phyloP scores from a whole-genome alignment of 2,888 invertebrate genomes.

The Dicranocentrus wangi region DNA sequence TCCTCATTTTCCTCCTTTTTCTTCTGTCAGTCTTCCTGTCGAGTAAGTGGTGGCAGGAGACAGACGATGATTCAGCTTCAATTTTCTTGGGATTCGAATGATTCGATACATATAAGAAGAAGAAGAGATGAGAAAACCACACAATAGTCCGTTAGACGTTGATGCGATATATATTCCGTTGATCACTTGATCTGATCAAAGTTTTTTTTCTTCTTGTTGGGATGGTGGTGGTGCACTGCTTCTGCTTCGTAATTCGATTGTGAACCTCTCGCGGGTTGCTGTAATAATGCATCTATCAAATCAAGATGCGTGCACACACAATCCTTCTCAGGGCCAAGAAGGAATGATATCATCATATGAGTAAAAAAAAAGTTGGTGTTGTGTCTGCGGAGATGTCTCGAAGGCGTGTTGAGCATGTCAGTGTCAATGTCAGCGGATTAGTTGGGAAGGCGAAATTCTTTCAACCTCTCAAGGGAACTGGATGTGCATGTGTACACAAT shows the following conservation, averaged over 20 bases:
- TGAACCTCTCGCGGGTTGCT: not conserved
- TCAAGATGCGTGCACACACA: not conserved
- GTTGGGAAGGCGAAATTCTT: constrained; percentile 29
- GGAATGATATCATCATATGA: not conserved
- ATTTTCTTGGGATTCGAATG: not conserved
- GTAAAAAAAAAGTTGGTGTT: not conserved
- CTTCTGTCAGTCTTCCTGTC: too few relatives aligned
- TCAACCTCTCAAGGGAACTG: constrained; percentile 14
- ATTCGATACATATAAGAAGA: too few relatives aligned
- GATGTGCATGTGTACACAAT: not conserved
- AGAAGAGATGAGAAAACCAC: too few relatives aligned
- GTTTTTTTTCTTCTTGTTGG: not conserved
- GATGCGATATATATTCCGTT: not conserved
- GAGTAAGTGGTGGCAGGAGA: constrained; percentile 28
- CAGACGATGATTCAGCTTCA: constrained; percentile 18
- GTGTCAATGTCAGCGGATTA: constrained; percentile 67
- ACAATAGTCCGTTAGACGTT: too few relatives aligned
- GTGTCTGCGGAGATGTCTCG: constrained; percentile 40
- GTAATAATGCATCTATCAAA: not conserved
- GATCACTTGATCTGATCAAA: constrained; percentile 17
- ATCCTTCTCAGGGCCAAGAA: too few relatives aligned
- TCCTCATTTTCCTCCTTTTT: not conserved
- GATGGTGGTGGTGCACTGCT: not conserved
- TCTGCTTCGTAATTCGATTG: constrained; percentile 18
- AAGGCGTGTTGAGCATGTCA: constrained; percentile 62